phyloP scores from a whole-genome alignment of 2,888 invertebrate genomes.

The Drosophila tanythrix region DNA sequence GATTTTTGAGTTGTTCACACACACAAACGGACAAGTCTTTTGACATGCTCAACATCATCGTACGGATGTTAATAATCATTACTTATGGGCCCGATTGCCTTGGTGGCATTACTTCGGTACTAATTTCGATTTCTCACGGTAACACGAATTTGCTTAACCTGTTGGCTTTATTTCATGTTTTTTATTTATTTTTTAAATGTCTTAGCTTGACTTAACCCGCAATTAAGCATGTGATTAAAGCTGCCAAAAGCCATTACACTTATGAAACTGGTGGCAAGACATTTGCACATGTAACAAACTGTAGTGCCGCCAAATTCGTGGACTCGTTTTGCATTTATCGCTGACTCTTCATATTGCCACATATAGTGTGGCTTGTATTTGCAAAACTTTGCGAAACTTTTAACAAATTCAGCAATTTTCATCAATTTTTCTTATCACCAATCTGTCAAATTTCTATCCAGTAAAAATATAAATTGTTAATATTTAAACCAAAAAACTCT shows the following conservation, averaged over 20 bases:
- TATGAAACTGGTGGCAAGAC: not conserved
- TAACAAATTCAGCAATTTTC: not conserved
- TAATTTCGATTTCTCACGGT: slow-evolving; percentile 2
- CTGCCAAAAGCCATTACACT: not conserved
- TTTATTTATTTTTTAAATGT: not conserved
- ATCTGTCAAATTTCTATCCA: not conserved
- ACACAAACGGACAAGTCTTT: not conserved
- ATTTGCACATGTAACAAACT: not conserved
- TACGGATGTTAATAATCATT: not conserved
- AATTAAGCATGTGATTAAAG: slow-evolving; percentile 3
- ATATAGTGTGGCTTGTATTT: not conserved
- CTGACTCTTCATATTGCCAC: slow-evolving; percentile 1
- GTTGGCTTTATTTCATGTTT: not conserved
- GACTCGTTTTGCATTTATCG: slow-evolving; percentile 2
- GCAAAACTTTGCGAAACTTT: not conserved
- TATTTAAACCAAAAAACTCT: not conserved
- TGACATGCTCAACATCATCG: not conserved
- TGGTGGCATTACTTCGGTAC: not conserved
- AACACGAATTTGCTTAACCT: slow-evolving; percentile 1
- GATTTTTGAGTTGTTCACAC: not conserved
- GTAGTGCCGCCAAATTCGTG: slow-evolving; percentile 1
- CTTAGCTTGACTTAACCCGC: not conserved
- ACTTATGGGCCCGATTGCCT: slow-evolving; percentile 1
- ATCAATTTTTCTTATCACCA: not conserved
- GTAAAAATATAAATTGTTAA: not conserved